Evolutionary conservation across 2,113 vertebrate genomes (phyloP).

Genomic region (Formicarius rufipectus): DNA sequence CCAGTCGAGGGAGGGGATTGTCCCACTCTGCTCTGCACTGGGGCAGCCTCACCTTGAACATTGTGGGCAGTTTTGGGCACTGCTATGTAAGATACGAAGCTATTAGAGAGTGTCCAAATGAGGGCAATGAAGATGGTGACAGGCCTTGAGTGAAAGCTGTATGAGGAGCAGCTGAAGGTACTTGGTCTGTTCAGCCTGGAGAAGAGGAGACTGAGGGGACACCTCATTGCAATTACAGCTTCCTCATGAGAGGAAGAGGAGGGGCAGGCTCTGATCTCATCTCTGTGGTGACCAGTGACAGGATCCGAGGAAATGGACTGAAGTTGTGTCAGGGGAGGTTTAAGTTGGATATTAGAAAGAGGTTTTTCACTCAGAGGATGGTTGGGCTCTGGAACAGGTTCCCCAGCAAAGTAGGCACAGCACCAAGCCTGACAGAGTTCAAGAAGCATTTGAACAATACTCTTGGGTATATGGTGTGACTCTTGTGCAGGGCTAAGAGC

Average conservation of each 20-base stretch:
- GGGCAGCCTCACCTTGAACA: too few relatives aligned
- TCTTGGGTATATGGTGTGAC: not conserved
- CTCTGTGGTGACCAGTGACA: not conserved
- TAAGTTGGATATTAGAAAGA: not conserved
- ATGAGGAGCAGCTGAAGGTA: not conserved
- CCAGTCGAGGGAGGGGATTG: too few relatives aligned
- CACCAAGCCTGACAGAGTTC: not conserved
- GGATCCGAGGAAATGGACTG: not conserved
- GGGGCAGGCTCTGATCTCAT: not conserved
- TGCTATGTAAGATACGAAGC: too few relatives aligned
- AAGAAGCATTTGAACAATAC: not conserved
- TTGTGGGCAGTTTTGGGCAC: too few relatives aligned
- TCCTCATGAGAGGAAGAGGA: not conserved
- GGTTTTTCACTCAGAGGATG: not conserved
- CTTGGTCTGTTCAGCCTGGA: not conserved
- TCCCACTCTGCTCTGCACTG: too few relatives aligned
- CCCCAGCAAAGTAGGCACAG: not conserved
- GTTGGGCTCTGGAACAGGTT: not conserved
- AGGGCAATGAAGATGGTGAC: too few relatives aligned
- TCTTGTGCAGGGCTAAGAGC: not conserved
- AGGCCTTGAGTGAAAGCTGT: not conserved
- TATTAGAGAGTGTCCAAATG: too few relatives aligned
- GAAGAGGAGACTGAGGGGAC: not conserved
- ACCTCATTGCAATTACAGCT: not conserved
- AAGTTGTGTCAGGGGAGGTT: not conserved